These are phyloP conservation scores for Muschampia plurimacula DNA, from an alignment of 2,888 invertebrate species.

Conservation along the genomic window DNA sequence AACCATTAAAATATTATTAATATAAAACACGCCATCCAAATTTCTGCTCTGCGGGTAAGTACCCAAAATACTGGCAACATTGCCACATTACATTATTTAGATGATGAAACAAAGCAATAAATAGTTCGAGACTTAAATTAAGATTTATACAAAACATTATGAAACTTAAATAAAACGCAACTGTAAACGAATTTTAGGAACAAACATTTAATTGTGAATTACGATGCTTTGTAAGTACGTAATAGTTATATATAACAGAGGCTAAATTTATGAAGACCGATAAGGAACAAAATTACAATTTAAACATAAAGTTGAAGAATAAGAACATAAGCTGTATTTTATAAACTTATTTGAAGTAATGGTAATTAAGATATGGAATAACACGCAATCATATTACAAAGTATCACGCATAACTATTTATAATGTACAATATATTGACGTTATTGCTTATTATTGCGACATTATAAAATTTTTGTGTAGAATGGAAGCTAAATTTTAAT, in stretches of 20 bases:
- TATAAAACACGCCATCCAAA: too few species aligned
- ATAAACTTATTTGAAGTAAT: constrained; percentile 11
- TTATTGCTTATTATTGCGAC: neutral
- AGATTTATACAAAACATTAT: neutral
- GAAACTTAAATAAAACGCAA: too few species aligned
- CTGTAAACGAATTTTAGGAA: neutral
- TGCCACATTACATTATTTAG: too few species aligned
- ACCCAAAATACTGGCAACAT: too few species aligned
- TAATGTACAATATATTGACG: neutral
- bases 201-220: constrained; percentile 7
- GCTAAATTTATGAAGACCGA: constrained; percentile 8
- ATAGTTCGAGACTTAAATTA: neutral
- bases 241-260: neutral
- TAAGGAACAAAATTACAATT: neutral
- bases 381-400: constrained; percentile 25
- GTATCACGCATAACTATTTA: constrained; percentile 27
- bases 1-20: too few species aligned
- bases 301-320: constrained; percentile 6
- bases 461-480: neutral
- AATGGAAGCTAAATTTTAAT: neutral
- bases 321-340: constrained; percentile 23
- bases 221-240: neutral
- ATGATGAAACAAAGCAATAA: neutral
- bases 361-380: constrained; percentile 18
- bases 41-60: too few species aligned